Percentiles rank a stretch among this genome's conserved stretches.
Conservation (phyloP, 2,113 vertebrate genomes). For the Columba janthina region DNA sequence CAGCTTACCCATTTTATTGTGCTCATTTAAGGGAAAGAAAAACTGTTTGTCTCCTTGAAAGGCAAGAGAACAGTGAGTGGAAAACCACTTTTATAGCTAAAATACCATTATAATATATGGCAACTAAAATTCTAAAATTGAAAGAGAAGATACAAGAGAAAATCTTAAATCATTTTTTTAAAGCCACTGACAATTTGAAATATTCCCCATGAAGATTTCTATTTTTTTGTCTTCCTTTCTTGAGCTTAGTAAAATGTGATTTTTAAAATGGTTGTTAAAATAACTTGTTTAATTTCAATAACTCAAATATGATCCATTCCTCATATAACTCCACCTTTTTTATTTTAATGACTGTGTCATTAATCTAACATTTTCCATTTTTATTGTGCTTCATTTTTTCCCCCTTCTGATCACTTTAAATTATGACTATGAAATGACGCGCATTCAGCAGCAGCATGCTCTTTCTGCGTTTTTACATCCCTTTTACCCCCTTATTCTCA, state of each 20-base stretch:
- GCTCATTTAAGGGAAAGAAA: conserved; percentile 68
- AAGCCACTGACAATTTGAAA: conserved; percentile 58
- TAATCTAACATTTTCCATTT: conserved; percentile 63
- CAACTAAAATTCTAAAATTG: conserved; percentile 67
- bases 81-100: conserved; percentile 67
- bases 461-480: conserved; percentile 8
- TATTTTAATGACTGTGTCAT: conserved; percentile 59
- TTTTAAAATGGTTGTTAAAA: conserved; percentile 59
- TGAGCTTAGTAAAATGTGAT: conserved; percentile 46
- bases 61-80: conserved; percentile 46
- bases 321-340: conserved; percentile 57
- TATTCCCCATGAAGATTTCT: conserved; percentile 49
- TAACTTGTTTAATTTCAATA: conserved; percentile 64
- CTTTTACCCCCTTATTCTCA: background rate
- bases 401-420: conserved; percentile 55
- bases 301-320: conserved; percentile 48
- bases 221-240: conserved; percentile 12
- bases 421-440: background rate
- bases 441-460: background rate
- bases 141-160: conserved; percentile 47
- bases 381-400: conserved; percentile 63
- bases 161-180: conserved; percentile 57
- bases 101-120: conserved; percentile 60
- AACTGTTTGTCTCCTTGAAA: conserved; percentile 69
- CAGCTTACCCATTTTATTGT: conserved; percentile 66